Conservation (phyloP, 1,140 invertebrate genomes). For the Heterodera carotae region DNA sequence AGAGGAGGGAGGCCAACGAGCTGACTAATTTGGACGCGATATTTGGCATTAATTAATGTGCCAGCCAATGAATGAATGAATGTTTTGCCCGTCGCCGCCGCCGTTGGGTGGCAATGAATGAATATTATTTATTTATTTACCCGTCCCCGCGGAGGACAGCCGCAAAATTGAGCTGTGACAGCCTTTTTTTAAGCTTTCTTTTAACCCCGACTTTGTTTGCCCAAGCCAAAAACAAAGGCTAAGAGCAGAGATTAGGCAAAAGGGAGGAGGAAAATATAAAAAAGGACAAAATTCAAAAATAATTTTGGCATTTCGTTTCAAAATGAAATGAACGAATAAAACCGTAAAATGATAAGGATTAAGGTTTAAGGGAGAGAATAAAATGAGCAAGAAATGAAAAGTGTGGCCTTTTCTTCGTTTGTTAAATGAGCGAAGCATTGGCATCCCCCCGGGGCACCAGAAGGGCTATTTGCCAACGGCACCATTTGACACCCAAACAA, state of each 20-base stretch:
- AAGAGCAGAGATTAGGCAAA: background rate
- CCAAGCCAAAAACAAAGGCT: background rate
- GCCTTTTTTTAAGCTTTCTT: background rate
- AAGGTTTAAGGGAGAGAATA: background rate
- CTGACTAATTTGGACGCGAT: background rate
- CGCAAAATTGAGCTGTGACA: background rate
- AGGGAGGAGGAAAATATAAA: no score
- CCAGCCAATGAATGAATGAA: background rate
- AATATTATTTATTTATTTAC: background rate
- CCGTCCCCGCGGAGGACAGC: no score
- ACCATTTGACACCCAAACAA: no score
- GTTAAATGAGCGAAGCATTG: background rate
- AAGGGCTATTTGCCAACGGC: background rate
- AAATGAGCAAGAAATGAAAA: background rate
- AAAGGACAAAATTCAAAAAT: no score
- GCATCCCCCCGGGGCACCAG: no score
- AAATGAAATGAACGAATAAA: background rate
- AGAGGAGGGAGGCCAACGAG: background rate
- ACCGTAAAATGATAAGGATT: background rate
- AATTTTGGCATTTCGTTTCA: background rate
- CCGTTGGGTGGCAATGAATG: background rate
- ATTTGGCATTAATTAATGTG: slow-evolving; percentile 4
- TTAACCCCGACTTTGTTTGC: background rate
- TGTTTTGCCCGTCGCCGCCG: no score
- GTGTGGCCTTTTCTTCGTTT: background rate